phyloP scores from a whole-genome alignment of 2,888 invertebrate genomes.

The Uropetala carovei region DNA sequence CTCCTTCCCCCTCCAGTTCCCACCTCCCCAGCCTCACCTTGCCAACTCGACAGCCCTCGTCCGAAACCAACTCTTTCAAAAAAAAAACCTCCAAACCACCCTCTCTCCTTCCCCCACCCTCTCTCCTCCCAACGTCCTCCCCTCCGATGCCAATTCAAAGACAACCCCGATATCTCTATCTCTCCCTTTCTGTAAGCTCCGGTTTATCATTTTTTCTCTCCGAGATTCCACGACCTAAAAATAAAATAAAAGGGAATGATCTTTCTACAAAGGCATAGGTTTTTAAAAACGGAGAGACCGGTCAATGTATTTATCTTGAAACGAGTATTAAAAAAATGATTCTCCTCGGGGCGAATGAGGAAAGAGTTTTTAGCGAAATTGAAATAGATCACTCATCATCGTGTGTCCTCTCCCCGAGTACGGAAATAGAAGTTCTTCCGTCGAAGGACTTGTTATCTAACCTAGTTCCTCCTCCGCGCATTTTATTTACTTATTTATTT shows the following conservation, averaged over 20 bases:
- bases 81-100: background rate
- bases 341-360: background rate
- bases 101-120: background rate
- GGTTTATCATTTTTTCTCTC: background rate
- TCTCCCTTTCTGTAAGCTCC: background rate
- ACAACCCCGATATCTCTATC: background rate
- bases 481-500: background rate
- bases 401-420: background rate
- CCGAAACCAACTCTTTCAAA: background rate
- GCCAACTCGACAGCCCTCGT: background rate
- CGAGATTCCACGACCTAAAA: background rate
- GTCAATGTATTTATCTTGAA: background rate
- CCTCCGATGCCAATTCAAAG: background rate
- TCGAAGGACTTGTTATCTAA: background rate
- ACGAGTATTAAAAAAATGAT: background rate
- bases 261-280: background rate
- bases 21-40: background rate
- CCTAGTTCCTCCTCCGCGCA: background rate
- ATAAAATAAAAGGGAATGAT: slow-evolving; percentile 5
- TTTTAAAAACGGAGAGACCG: background rate
- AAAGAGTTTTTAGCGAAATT: background rate
- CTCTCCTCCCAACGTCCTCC: background rate
- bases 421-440: background rate
- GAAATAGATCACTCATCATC: slow-evolving; percentile 4
- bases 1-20: slow-evolving; percentile 67